These are phyloP conservation scores for Pantherophis guttatus DNA, from an alignment of 2,113 vertebrate genomes.

Conservation along the genomic window DNA sequence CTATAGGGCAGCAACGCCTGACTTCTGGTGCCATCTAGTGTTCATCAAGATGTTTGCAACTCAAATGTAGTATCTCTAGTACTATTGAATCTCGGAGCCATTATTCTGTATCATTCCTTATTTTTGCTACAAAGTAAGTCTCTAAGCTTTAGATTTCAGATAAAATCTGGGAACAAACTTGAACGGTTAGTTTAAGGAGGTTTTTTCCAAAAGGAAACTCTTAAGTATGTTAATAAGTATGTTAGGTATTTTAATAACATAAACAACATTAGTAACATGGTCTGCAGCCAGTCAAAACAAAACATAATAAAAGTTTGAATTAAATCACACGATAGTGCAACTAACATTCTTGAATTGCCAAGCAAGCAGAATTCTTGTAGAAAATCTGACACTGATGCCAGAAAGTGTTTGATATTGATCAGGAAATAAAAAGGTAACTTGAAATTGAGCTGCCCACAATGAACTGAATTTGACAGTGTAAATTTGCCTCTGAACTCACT, in stretches of 20 bases:
- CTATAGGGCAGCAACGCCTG: background rate
- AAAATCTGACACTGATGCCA: background rate
- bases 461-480: background rate
- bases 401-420: background rate
- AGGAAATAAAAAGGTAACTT: background rate
- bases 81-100: background rate
- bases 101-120: background rate
- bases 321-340: background rate
- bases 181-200: background rate
- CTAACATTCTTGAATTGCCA: background rate
- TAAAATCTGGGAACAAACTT: background rate
- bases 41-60: background rate
- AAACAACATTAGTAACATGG: background rate
- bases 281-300: background rate
- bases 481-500: background rate
- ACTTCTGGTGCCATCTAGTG: background rate
- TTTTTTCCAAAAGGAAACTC: background rate
- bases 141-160: background rate
- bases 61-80: background rate
- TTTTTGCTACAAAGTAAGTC: background rate
- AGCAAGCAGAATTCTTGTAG: background rate
- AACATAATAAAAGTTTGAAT: background rate
- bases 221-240: background rate
- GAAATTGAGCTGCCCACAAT: background rate
- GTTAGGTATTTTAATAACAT: background rate